Base-by-base conservation (phyloP, 2,797 vertebrate species). In the Sylvia borin region DNA sequence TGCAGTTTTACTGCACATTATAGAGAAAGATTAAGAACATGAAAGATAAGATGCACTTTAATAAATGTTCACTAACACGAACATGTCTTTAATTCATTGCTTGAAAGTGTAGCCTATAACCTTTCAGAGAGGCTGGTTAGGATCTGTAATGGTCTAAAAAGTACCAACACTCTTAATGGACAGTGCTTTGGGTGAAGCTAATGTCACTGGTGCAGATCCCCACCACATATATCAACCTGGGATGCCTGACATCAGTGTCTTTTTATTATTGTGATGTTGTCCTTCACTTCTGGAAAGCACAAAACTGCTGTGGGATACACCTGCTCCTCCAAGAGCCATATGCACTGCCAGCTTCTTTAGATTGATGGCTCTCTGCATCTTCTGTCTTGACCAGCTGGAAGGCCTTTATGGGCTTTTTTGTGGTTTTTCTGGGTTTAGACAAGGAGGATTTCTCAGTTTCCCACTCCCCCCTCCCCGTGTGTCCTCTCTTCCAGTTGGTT, bases 31-130 rank as follows among this genome's bases (percentile, higher is more conserved):
- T 75, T 68, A 90, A 84, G 55, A 90, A 72, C 62, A 76, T 0
- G 0, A 73, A 73, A 78, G 80, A 95, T 79, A n/a, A 82, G 93
- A 90, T 70, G 85, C 93, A 95, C 85, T 92, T 93, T 74, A 85
- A 93, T 61, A 95, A 83, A 72, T 66, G 76, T 26, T 85, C 7
- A 4, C 71, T 68, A 71, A 45, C 34, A 64, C 67, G 48, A 77
- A 29, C 57, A 34, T 45, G 67, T 92, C 73, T 88, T 88, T 71
- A 92, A 94, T 81, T 90, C 67, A 93, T 18, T 48, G 22, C 70
- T 84, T 93, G 24, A 78, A 76, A 88, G 48, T 14, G 54, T 43
- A 90, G 60, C 53, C 67, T 92, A 55, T 73, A 81, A 89, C 45
- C 74, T 79, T 93, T 66, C 66, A 70, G 73, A 92, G 32, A 78